Evolutionary conservation across 2,113 vertebrate species (phyloP).

Genomic region (Nycticebus coucang): DNA sequence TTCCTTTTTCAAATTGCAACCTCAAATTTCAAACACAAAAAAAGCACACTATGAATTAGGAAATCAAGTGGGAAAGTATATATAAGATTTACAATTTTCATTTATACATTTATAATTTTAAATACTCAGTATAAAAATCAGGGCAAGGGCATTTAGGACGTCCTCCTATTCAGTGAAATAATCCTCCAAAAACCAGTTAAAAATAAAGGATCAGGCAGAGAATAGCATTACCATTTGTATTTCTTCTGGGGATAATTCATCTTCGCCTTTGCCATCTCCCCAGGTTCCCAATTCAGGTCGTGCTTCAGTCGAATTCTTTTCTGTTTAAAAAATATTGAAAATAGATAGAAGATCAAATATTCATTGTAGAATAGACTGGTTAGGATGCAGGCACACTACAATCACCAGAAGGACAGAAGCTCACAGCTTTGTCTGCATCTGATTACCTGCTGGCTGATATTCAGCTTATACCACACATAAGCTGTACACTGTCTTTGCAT

Average conservation of each 20-base stretch:
- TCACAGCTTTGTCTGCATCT: rapidly evolving
- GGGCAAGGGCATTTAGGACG: not conserved
- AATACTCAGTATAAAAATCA: constrained; percentile 23
- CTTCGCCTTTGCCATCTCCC: constrained; percentile 91
- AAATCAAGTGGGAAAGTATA: not conserved
- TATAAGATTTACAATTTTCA: not conserved
- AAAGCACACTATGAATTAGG: constrained; percentile 18
- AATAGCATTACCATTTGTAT: constrained; percentile 93
- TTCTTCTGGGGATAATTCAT: constrained; percentile 97
- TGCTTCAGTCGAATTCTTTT: constrained; percentile 85
- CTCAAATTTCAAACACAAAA: constrained; percentile 32
- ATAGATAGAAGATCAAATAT: not conserved
- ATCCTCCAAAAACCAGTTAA: not conserved
- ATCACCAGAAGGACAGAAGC: rapidly evolving
- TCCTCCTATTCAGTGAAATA: not conserved
- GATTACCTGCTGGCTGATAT: not conserved
- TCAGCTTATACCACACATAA: rapidly evolving
- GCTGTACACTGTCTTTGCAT: rapidly evolving
- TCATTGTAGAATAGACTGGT: not conserved
- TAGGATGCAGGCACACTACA: not conserved
- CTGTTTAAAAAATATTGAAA: constrained; percentile 79
- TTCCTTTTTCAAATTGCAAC: constrained; percentile 29
- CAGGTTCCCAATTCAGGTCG: constrained; percentile 85
- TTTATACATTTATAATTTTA: not conserved
- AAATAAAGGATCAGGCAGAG: not conserved